Evolutionary conservation across 2,888 invertebrate species (phyloP).

Genomic region (Phanerotoma sp.): DNA sequence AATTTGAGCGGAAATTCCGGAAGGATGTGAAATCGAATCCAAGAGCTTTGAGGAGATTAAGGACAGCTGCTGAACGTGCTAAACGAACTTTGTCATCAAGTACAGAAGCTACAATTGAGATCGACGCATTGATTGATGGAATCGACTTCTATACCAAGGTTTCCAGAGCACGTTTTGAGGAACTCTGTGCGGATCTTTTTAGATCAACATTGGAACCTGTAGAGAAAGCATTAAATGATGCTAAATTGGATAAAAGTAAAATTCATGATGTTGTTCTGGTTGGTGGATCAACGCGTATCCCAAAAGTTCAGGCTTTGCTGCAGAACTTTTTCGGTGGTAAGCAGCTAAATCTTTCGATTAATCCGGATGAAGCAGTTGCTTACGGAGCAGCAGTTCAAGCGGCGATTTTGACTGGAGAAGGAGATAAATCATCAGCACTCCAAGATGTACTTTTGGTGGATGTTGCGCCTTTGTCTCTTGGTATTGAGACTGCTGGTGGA

Average conservation of each 20-base stretch:
- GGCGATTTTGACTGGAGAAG: constrained; percentile 75
- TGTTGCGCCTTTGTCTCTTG: constrained; percentile 68
- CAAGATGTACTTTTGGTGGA: constrained; percentile 72
- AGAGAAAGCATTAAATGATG: constrained; percentile 74
- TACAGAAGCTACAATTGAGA: constrained; percentile 72
- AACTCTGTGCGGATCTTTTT: constrained; percentile 71
- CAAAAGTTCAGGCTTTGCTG: constrained; percentile 73
- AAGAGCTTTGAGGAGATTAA: constrained; percentile 67
- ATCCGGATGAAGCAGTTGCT: constrained; percentile 90
- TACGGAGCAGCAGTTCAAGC: constrained; percentile 94
- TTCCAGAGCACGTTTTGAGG: constrained; percentile 73
- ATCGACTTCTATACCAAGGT: constrained; percentile 71
- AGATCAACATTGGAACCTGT: constrained; percentile 73
- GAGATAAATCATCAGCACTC: constrained; percentile 62
- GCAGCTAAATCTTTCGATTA: constrained; percentile 84
- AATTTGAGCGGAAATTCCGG: constrained; percentile 71
- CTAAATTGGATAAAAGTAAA: constrained; percentile 72
- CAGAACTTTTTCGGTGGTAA: constrained; percentile 77
- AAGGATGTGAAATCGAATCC: constrained; percentile 69
- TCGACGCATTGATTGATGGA: constrained; percentile 74
- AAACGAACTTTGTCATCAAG: constrained; percentile 75
- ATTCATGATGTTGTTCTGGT: constrained; percentile 80
- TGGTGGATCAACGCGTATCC: constrained; percentile 78
- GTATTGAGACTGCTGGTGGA: constrained; percentile 76
- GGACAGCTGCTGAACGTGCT: constrained; percentile 75